These are phyloP conservation scores for Ochlodes sylvanus DNA, from an alignment of 2,888 invertebrate species.

Conservation along the genomic window DNA sequence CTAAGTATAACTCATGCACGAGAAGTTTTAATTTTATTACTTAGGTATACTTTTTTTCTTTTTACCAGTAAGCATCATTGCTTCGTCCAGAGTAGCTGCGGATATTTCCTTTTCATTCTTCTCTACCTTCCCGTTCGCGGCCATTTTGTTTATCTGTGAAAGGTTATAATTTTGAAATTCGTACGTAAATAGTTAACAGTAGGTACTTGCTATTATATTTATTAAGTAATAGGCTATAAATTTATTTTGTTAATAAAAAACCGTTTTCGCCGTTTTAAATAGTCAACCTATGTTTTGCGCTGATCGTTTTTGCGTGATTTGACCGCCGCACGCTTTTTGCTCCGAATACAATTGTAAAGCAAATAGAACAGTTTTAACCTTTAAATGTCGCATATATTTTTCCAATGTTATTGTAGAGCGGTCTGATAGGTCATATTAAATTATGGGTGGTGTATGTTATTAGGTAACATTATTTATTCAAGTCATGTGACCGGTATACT, in stretches of 20 bases:
- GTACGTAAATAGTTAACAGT: no score
- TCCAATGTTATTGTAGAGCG: no score
- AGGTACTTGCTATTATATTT: no score
- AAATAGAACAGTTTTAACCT: background rate
- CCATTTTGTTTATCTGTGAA: conserved; percentile 51
- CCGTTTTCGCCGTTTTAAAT: background rate
- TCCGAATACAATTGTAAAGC: background rate
- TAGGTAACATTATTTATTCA: no score
- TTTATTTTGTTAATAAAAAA: background rate
- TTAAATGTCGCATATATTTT: background rate
- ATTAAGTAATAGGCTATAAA: background rate
- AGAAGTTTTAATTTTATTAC: no score
- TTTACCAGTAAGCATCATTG: conserved; percentile 72
- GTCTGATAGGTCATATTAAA: no score
- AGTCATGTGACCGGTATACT: no score
- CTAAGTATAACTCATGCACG: no score
- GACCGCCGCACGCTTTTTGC: background rate
- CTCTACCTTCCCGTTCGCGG: conserved; percentile 50
- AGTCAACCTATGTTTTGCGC: background rate
- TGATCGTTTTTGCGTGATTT: background rate
- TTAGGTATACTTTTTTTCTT: no score
- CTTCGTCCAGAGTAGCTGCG: conserved; percentile 67
- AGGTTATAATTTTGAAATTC: background rate
- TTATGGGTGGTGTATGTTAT: no score
- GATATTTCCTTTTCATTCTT: conserved; percentile 48